phyloP scores from a whole-genome alignment of 2,797 vertebrate genomes.

The Sebastes alutus region DNA sequence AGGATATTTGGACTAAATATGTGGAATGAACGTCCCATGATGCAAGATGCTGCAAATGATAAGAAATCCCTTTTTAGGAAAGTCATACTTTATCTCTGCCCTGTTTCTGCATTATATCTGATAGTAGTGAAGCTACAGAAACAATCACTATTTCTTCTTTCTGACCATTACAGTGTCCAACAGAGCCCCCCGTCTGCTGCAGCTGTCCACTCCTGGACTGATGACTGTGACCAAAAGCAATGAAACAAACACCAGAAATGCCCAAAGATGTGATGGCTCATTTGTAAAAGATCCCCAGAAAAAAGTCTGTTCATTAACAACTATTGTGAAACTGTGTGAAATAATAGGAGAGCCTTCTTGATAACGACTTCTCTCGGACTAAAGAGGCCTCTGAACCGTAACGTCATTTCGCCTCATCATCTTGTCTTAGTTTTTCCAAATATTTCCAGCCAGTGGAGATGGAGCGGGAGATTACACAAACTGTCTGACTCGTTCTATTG shows the following conservation, averaged over 20 bases:
- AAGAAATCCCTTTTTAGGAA: constrained; percentile 16
- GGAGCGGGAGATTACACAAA: constrained; percentile 37
- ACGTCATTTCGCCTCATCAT: constrained; percentile 32
- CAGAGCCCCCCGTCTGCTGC: constrained; percentile 21
- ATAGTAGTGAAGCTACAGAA: constrained; percentile 21
- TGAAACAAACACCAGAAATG: not conserved
- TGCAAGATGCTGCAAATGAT: constrained; percentile 42
- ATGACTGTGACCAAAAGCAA: constrained; percentile 5
- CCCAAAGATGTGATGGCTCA: constrained; percentile 10
- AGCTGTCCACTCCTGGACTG: constrained; percentile 1
- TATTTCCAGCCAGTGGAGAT: constrained; percentile 42
- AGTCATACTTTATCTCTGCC: not conserved
- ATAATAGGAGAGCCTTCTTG: constrained; percentile 9
- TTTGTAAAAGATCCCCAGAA: constrained; percentile 30
- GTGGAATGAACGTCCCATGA: constrained; percentile 22
- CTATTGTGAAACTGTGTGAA: constrained; percentile 22
- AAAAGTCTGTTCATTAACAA: constrained; percentile 41
- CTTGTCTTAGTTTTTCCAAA: constrained; percentile 25
- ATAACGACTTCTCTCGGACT: constrained; percentile 49
- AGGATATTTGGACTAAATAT: not conserved
- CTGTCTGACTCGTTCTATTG: constrained; percentile 4
- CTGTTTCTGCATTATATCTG: constrained; percentile 14
- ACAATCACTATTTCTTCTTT: constrained; percentile 36
- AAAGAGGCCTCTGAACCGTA: constrained; percentile 11
- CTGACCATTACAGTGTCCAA: constrained; percentile 1